Evolutionary conservation across 2,888 invertebrate species (phyloP), one percentile per base, ranked within the genome.

Genomic region (Lobophora halterata): DNA sequence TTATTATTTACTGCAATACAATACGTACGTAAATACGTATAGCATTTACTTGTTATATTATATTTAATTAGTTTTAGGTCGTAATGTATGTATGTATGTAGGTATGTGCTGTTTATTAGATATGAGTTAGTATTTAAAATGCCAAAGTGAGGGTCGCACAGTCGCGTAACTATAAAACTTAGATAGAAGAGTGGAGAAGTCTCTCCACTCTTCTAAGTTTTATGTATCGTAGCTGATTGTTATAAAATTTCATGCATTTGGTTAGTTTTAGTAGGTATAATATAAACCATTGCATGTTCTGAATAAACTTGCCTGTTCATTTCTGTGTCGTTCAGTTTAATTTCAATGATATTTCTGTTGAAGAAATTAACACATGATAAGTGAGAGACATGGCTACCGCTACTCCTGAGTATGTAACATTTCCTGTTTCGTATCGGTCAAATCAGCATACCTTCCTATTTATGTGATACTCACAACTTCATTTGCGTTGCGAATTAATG

Each of bases 291-390:
- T 30, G 10, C 29, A 6, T 9, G 19, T 17, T 20, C 24, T 6
- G 10, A 25, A 41, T 38, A 31, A 64, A 82, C 83, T 85, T 80
- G 82, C 83, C 82, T 80, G 65, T 66, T 69, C 19, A 60, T 65
- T 46, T 53, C 65, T 42, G 63, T 58, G 41, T 55, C 69, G 49
- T 61, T 67, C 55, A 81, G 61, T 62, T 68, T 70, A 54, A 85
- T 76, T 53, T 81, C 83, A 70, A 79, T 56, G 57, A 82, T 79
- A 70, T 83, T 83, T 77, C 85, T 85, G 85, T 66, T 52, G 58
- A 66, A 64, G 46, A 65, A 72, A 69, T 61, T 42, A 52, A 41
- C 31, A 25, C 16, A 21, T 25, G 19, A 25, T 28, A 29, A 21
- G n/a, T 23, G 8, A 10, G n/a, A 33, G 9, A 25, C 9, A 21